Base-by-base conservation (phyloP, 2,888 invertebrate genomes). In the Ichneumoninae sp. region DNA sequence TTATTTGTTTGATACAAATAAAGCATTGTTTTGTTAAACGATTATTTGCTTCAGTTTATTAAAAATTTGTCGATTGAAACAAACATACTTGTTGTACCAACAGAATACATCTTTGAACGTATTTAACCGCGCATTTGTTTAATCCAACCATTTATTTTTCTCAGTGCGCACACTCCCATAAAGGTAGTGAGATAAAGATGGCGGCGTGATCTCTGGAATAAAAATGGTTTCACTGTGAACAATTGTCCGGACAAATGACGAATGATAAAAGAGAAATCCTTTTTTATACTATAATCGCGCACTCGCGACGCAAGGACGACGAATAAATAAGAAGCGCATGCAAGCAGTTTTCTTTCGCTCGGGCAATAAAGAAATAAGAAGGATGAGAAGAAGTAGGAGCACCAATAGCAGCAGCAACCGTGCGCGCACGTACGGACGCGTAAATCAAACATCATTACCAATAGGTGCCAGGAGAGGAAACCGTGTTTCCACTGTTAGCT, bases 371-470 rank as follows among this genome's bases (percentile, higher is more conserved):
- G 66, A 66, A 66, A 1, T 30, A 7, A 47, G 72, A 57, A 68
- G 54, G 36, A 8, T 54, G 50, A 47, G 54, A 16, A 74, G 83
- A 66, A 50, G 33, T 40, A 62, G 22, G 47, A 22, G 33, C 60
- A 60, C 30, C 26, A 30, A 3, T 7, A n/a, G 33, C 62, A 33
- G 33, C 30, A 8, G 52, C 52, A 62, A 40, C 62, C 74, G 50
- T 13, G 74, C 33, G 62, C 66, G 40, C 52, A 65, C 65, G 66
- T 82, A 70, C 68, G 88, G 86, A 85, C 88, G 89, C 88, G 91
- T 91, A 91, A 91, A 91, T 91, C 89, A 89, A 89, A 89, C 87
- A 87, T 86, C 83, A 87, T 88, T 86, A 83, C 84, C 81, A 85
- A 86, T 85, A 86, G 83, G 85, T 84, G 85, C 78, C 82, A 75